Percentiles rank a stretch among this genome's conserved stretches.
These are phyloP conservation scores for Operophtera brumata DNA, from an alignment of 2,888 invertebrate genomes.

Conservation along the genomic window DNA sequence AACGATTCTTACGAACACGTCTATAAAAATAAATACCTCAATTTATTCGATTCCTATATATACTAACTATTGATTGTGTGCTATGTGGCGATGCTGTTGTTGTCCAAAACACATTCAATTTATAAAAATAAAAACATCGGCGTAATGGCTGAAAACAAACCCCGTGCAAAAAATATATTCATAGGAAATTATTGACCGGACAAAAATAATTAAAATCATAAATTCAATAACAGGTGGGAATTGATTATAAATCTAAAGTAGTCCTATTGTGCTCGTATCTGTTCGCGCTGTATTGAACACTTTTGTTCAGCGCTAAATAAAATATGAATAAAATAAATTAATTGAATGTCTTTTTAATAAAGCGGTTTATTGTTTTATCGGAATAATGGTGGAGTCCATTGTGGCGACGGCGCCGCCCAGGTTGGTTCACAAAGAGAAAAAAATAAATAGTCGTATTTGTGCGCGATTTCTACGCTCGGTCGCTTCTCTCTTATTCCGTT, in stretches of 20 bases:
- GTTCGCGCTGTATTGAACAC: constrained; percentile 55
- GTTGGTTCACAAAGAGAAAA: constrained; percentile 70
- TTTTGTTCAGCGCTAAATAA: constrained; percentile 69
- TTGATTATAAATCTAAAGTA: constrained; percentile 26
- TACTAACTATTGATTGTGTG: too few relatives aligned
- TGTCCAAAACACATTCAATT: too few relatives aligned
- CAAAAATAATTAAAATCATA: constrained; percentile 15
- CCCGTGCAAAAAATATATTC: background rate
- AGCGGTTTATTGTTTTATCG: constrained; percentile 75
- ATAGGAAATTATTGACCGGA: background rate
- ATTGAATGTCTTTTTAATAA: constrained; percentile 80
- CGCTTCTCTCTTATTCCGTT: constrained; percentile 71
- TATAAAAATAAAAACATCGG: too few relatives aligned
- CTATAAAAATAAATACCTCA: too few relatives aligned
- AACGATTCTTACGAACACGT: too few relatives aligned
- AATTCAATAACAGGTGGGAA: constrained; percentile 28
- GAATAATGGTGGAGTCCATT: constrained; percentile 66
- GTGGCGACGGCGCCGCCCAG: constrained; percentile 66
- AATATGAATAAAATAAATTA: constrained; percentile 78
- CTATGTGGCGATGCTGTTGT: too few relatives aligned
- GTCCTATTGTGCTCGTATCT: constrained; percentile 26
- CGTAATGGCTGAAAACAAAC: too few relatives aligned
- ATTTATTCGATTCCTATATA: too few relatives aligned
- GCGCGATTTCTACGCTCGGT: constrained; percentile 69
- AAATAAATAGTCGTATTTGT: constrained; percentile 79